Evolutionary conservation across 2,113 vertebrate species (phyloP).

Genomic region (Rhodinocichla rosea): DNA sequence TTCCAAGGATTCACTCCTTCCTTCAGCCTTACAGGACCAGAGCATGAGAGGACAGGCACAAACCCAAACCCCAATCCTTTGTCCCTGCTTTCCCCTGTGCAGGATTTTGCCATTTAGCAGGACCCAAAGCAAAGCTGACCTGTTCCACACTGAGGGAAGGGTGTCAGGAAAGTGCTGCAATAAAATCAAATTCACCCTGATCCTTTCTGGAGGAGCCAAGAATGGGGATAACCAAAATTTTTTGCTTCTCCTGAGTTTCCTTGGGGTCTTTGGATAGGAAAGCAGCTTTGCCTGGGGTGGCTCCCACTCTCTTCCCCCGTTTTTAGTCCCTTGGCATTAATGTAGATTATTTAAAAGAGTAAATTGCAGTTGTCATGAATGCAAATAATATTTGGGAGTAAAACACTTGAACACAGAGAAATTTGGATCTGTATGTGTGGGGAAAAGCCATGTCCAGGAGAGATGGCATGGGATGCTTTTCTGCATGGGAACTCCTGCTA

Average conservation of each 20-base stretch:
- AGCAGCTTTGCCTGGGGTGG: not conserved
- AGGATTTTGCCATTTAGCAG: not conserved
- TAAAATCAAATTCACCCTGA: not conserved
- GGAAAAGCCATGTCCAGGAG: not conserved
- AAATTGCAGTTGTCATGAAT: not conserved
- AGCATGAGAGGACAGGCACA: not conserved
- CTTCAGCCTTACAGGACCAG: not conserved
- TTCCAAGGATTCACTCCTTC: not conserved
- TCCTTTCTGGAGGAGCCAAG: not conserved
- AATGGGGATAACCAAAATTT: not conserved
- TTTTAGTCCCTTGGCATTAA: not conserved
- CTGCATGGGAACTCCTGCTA: not conserved
- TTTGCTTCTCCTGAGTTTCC: not conserved
- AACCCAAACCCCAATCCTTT: not conserved
- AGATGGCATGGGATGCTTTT: not conserved
- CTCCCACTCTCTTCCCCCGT: fast-evolving
- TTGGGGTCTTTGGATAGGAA: not conserved
- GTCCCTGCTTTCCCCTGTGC: not conserved
- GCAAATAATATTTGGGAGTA: not conserved
- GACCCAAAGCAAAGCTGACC: not conserved
- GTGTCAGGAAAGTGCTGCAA: not conserved
- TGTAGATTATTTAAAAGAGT: not conserved
- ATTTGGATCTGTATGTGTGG: not conserved
- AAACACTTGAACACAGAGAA: not conserved
- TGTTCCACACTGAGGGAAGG: not conserved